Conservation (phyloP, 2,113 vertebrate genomes). For the Xiphophorus couchianus region DNA sequence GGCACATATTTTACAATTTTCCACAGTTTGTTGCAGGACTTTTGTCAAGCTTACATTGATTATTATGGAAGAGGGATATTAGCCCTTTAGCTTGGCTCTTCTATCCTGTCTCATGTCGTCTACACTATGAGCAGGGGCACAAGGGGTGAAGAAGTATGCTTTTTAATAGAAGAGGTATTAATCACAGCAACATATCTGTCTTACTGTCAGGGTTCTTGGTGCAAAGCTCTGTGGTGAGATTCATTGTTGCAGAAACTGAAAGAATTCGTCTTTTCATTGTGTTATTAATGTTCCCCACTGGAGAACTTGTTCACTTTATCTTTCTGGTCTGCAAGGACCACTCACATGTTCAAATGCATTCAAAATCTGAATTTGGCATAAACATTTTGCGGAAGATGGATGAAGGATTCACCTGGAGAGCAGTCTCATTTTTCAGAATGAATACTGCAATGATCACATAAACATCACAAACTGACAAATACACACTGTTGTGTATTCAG, state of each 20-base stretch:
- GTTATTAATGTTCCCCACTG: slow-evolving; percentile 64
- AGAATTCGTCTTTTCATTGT: slow-evolving; percentile 50
- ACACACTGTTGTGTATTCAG: not conserved
- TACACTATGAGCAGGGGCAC: slow-evolving; percentile 22
- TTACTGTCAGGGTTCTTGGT: slow-evolving; percentile 54
- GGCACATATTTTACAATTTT: slow-evolving; percentile 35
- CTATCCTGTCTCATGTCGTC: slow-evolving; percentile 31
- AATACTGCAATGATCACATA: not conserved
- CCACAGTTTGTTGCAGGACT: slow-evolving; percentile 40
- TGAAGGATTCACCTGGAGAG: not conserved
- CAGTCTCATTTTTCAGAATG: not conserved
- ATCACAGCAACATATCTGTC: slow-evolving; percentile 62
- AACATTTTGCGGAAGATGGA: not conserved
- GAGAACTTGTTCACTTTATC: slow-evolving; percentile 51
- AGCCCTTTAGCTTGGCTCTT: slow-evolving; percentile 42
- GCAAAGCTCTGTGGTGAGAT: slow-evolving; percentile 58
- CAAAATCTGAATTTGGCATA: slow-evolving; percentile 5
- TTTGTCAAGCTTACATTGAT: slow-evolving; percentile 51
- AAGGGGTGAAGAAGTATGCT: slow-evolving; percentile 48
- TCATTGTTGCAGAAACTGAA: slow-evolving; percentile 66
- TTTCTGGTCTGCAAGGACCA: slow-evolving; percentile 20
- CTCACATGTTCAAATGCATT: slow-evolving; percentile 7
- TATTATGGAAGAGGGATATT: slow-evolving; percentile 63
- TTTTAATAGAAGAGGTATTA: slow-evolving; percentile 61
- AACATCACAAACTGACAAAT: not conserved